A percentile compares a stretch with the other conserved stretches of the same genome.
phyloP scores from a whole-genome alignment of 2,888 invertebrate species.

The Gibbula magus region DNA sequence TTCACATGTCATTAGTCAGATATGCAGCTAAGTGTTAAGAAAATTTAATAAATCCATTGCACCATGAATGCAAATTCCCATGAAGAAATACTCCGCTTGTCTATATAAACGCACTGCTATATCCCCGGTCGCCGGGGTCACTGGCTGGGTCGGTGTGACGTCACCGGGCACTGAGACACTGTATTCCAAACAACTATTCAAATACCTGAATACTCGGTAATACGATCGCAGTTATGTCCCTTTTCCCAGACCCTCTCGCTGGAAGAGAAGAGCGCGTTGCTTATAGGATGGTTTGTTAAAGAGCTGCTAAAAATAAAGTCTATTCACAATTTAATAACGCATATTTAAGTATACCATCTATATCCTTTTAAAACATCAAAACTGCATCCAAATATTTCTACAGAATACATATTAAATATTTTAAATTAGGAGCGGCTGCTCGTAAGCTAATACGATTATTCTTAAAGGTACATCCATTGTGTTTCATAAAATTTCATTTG shows the following conservation, averaged over 20 bases:
- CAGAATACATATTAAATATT: too few relatives aligned
- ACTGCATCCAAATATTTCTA: too few relatives aligned
- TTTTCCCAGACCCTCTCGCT: background rate
- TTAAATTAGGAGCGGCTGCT: too few relatives aligned
- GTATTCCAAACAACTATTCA: background rate
- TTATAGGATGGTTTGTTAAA: too few relatives aligned
- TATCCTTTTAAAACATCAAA: too few relatives aligned
- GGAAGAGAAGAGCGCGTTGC: background rate
- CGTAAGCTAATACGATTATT: too few relatives aligned
- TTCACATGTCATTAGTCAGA: conserved; percentile 12
- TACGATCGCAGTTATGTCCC: background rate
- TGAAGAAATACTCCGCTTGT: conserved; percentile 28
- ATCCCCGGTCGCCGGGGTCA: conserved; percentile 50
- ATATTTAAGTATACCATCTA: too few relatives aligned
- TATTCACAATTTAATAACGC: too few relatives aligned
- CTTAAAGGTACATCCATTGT: too few relatives aligned
- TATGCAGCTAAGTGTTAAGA: conserved; percentile 17
- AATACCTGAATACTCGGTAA: background rate
- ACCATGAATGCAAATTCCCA: conserved; percentile 38
- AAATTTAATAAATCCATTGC: conserved; percentile 32
- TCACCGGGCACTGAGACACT: conserved; percentile 35
- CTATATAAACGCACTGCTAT: conserved; percentile 45
- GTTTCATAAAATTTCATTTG: too few relatives aligned
- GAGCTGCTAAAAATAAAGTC: too few relatives aligned
- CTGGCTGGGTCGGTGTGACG: conserved; percentile 52